Base-by-base conservation (phyloP, 1,140 invertebrate species). In the Protaetia brevitarsis region DNA sequence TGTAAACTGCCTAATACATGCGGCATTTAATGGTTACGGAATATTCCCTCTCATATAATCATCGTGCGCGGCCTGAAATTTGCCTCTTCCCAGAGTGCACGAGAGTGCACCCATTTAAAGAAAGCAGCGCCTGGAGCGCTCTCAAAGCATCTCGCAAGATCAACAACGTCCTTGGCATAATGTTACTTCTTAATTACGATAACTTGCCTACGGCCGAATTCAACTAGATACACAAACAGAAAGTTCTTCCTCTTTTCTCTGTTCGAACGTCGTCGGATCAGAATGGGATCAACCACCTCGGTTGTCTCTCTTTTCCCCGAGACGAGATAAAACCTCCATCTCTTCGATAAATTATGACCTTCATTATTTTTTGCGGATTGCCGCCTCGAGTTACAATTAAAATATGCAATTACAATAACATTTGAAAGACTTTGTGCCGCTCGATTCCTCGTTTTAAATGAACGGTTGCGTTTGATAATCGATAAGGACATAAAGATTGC, bases 131-230 rank as follows among this genome's bases (percentile, higher is more conserved):
- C 6, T 4, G 41, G 26, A 51, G 16, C 41, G 5, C 21, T 51
- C 41, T 51, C 41, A 51, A 21, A 23, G 41, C 41, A 51, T 19
- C 41, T 51, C 3, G 41, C 19, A 51, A 51, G 16, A 51, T 51
- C 16, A 51, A 51, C 41, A 31, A 59, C 57, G 57, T 29, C 57
- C 57, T 59, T 59, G 57, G 57, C 57, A 59, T 59, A 59, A 59
- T 59, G 30, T 59, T 59, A 59, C 57, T 59, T n/a, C 57, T 59
- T 59, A 59, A 59, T 59, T 59, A 59, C 26, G 57, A 31, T 59
- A 51, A 51, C 41, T 51, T 10, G 41, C 41, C 19, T 10, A 16
- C 41, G 41, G 41, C 19, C 41, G 26, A 51, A 51, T 23, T 51
- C 41, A 51, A 51, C 41, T 51, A 51, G 41, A 51, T 51, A 51